Base-by-base conservation (phyloP, 92 coral and sea anemone genomes). In the Pocillopora grandis region DNA sequence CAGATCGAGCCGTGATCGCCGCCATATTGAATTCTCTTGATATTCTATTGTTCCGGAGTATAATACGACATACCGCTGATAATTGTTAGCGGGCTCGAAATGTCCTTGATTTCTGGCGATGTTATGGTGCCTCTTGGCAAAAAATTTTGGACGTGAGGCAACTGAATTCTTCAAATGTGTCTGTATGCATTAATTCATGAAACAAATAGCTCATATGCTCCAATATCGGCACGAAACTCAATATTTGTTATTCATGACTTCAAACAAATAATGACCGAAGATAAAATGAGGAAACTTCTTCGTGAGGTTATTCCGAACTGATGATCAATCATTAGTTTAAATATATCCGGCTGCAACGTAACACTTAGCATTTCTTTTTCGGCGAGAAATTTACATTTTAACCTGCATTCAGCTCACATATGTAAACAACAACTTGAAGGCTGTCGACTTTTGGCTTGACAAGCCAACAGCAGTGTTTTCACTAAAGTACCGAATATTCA, bases 291-390 rank as follows among this genome's bases (percentile, higher is more conserved):
- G 36, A 37, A 70, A 36, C 75, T 8, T 8, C 33, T 49, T 5
- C 42, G 56, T 70, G 9, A 12, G 9, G 23, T 19, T 64, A 14
- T 70, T 70, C 18, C 57, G 21, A 70, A 70, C 57, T 35, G 57
- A 35, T 15, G 13, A 36, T 16, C 62, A 19, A 4, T 13, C 27
- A n/a, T 4, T 27, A 27, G 27, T 27, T 27, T 27, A 27, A 70
- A 33, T 70, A 70, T 70, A 2, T 35, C 55, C 75, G 33, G 75
- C 75, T 70, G 62, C 7, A 70, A 35, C n/a, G 11, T n/a, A n/a
- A 70, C 36, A 70, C 15, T 70, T 19, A 70, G 42, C n/a, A 70
- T 58, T 75, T 75, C 63, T 37, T 20, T 74, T 74, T 74, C 20
- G 62, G 20, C 61, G 19, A n/a, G 37, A 52, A 18, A 27, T 75